These are phyloP conservation scores for Halcyon chelicuti DNA, from an alignment of 2,797 vertebrate species.

Conservation along the genomic window DNA sequence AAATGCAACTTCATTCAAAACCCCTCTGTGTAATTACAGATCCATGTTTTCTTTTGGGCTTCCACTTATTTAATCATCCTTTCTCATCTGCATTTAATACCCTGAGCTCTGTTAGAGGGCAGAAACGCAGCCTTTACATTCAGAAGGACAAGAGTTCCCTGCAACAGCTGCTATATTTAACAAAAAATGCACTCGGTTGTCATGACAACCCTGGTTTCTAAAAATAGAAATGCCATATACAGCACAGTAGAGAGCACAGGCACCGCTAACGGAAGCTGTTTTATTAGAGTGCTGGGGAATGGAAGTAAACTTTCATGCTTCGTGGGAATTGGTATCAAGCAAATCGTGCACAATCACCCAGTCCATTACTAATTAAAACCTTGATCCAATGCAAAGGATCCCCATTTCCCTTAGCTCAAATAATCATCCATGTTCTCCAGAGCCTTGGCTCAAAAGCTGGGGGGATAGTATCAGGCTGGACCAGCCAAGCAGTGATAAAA, in stretches of 20 bases:
- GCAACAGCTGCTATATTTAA: slow-evolving; percentile 76
- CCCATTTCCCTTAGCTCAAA: fast-evolving
- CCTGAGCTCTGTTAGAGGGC: slow-evolving; percentile 33
- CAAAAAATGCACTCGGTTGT: slow-evolving; percentile 60
- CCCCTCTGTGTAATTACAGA: not conserved
- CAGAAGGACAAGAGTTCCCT: slow-evolving; percentile 52
- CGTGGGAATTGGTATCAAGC: fast-evolving
- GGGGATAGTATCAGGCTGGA: not conserved
- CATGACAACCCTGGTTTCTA: slow-evolving; percentile 67
- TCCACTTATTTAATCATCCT: slow-evolving; percentile 30
- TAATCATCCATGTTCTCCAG: fast-evolving
- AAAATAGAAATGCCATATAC: slow-evolving; percentile 68
- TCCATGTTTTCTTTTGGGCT: slow-evolving; percentile 25
- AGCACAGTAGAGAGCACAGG: not conserved
- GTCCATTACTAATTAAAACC: not conserved
- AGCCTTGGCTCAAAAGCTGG: not conserved
- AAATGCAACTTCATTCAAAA: not conserved
- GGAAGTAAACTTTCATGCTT: not conserved
- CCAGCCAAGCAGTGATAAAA: fast-evolving
- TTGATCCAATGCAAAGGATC: not conserved
- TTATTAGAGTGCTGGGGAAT: not conserved
- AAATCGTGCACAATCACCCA: not conserved
- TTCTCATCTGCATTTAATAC: not conserved
- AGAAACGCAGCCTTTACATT: slow-evolving; percentile 24
- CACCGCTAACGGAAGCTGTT: not conserved